Conservation (phyloP, 2,888 invertebrate species). For the Margaritifera margaritifera region DNA sequence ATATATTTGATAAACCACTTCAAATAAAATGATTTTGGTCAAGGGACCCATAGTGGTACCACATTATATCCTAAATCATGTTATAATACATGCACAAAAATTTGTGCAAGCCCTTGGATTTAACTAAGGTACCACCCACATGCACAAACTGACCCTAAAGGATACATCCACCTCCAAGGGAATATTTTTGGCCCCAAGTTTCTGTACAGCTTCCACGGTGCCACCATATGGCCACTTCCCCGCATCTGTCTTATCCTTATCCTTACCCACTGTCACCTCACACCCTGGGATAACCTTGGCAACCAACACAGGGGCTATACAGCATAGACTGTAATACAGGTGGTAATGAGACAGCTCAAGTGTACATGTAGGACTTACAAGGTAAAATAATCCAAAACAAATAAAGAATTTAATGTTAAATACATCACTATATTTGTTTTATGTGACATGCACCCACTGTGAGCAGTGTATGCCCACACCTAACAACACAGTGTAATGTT, state of each 20-base stretch:
- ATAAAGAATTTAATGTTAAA: not conserved
- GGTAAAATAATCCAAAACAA: not conserved
- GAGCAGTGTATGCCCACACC: too few species aligned
- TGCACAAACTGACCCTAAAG: conserved; percentile 41
- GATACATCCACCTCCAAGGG: conserved; percentile 69
- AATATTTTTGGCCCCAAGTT: conserved; percentile 75
- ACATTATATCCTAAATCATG: too few species aligned
- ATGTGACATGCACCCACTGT: not conserved
- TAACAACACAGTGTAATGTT: too few species aligned
- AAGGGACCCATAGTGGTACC: too few species aligned
- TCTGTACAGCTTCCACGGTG: conserved; percentile 74
- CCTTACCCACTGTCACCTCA: conserved; percentile 71
- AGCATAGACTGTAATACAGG: conserved; percentile 71
- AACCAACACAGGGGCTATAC: conserved; percentile 76
- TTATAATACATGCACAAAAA: not conserved
- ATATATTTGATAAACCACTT: too few species aligned
- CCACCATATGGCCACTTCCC: conserved; percentile 74
- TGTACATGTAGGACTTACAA: not conserved
- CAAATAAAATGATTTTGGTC: too few species aligned
- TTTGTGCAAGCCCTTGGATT: not conserved
- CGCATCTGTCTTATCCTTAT: conserved; percentile 56
- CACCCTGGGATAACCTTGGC: conserved; percentile 73
- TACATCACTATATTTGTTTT: not conserved
- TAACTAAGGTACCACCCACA: not conserved
- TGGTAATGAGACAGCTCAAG: not conserved